Conservation (phyloP, 2,797 vertebrate genomes). For the Toxotes lorentzi region DNA sequence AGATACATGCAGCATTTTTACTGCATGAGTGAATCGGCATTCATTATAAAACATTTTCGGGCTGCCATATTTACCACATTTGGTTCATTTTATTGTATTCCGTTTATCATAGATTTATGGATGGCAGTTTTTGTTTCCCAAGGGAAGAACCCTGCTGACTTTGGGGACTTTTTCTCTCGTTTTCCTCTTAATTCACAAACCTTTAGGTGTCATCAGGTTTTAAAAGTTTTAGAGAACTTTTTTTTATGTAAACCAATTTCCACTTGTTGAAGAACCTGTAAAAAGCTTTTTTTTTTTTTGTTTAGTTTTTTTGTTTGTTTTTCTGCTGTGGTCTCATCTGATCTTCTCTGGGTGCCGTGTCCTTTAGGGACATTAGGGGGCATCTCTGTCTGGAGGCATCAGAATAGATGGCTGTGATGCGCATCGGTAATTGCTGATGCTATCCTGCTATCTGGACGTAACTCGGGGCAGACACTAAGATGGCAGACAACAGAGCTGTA, state of each 20-base stretch:
- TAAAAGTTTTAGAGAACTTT: neutral
- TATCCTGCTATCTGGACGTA: slow-evolving; percentile 65
- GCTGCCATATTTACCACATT: neutral
- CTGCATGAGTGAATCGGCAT: neutral
- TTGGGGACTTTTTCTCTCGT: neutral
- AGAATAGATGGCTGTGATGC: slow-evolving; percentile 64
- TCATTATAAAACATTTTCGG: slow-evolving; percentile 1
- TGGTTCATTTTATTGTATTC: neutral
- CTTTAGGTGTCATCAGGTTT: neutral
- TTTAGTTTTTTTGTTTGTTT: too few relatives aligned
- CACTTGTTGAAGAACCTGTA: slow-evolving; percentile 18
- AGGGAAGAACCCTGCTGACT: neutral
- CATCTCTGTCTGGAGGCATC: slow-evolving; percentile 66
- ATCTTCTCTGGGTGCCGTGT: slow-evolving; percentile 19
- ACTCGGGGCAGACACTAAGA: slow-evolving; percentile 48
- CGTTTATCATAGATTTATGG: neutral
- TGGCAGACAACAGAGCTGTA: slow-evolving; percentile 53
- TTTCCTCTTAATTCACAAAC: neutral
- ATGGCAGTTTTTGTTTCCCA: neutral
- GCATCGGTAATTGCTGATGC: slow-evolving; percentile 81
- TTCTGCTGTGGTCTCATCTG: too few relatives aligned
- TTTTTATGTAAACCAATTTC: slow-evolving; percentile 7
- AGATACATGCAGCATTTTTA: slow-evolving; percentile 19
- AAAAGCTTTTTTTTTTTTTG: neutral
- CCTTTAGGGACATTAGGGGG: slow-evolving; percentile 65